phyloP scores from a whole-genome alignment of 1,140 invertebrate genomes.

The Hestina assimilis region DNA sequence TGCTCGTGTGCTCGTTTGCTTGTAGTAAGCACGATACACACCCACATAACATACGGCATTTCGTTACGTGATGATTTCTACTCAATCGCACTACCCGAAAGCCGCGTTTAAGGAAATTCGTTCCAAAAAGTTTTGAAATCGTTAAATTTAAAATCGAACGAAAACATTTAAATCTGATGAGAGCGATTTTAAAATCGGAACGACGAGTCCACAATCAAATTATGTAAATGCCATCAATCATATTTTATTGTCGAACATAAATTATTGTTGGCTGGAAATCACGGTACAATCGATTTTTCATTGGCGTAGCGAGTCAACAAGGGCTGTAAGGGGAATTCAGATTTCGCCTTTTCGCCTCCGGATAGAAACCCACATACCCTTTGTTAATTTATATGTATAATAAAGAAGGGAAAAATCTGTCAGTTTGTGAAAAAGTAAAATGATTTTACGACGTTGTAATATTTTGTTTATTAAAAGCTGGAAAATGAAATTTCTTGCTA shows the following conservation, averaged over 20 bases:
- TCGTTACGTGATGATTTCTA: no score
- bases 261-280: constrained; percentile 29
- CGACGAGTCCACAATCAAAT: constrained; percentile 20
- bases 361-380: constrained; percentile 14
- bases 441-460: no score
- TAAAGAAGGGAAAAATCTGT: constrained; percentile 9
- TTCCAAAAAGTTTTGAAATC: neutral
- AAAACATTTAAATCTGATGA: constrained; percentile 16
- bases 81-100: no score
- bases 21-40: no score
- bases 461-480: no score
- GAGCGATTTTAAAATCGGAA: constrained; percentile 26
- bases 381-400: constrained; percentile 17
- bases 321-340: constrained; percentile 13
- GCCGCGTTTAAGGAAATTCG: neutral
- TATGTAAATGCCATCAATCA: constrained; percentile 34
- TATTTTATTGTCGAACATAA: constrained; percentile 34
- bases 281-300: constrained; percentile 28
- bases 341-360: constrained; percentile 24
- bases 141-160: constrained; percentile 4
- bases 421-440: neutral
- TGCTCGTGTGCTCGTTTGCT: no score
- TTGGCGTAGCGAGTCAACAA: constrained; percentile 16
- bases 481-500: no score
- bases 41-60: no score